A percentile compares a stretch with the other conserved stretches of the same genome.
phyloP scores from a whole-genome alignment of 2,888 invertebrate genomes.

The Plagiodera versicolora region DNA sequence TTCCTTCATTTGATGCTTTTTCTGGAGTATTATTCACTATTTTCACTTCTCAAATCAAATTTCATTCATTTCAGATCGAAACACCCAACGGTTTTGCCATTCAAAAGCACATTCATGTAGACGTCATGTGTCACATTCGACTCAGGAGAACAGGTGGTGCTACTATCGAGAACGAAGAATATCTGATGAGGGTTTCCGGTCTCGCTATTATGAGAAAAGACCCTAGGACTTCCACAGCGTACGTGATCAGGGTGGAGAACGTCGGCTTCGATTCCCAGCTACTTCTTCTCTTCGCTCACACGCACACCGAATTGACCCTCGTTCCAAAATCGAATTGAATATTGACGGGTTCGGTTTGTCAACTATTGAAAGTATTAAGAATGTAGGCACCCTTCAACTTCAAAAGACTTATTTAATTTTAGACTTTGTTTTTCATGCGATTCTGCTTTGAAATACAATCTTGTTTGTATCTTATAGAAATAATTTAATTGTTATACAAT shows the following conservation, averaged over 20 bases:
- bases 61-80: constrained; percentile 40
- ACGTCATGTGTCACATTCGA: constrained; percentile 69
- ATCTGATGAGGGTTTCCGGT: constrained; percentile 69
- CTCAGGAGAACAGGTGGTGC: constrained; percentile 63
- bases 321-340: constrained; percentile 52
- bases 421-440: background rate
- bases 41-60: background rate
- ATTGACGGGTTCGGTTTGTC: background rate
- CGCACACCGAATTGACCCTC: constrained; percentile 67
- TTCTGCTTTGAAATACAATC: background rate
- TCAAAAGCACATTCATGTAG: constrained; percentile 68
- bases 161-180: constrained; percentile 61
- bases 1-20: no score
- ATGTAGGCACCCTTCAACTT: background rate
- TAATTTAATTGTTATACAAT: constrained; percentile 14
- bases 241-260: constrained; percentile 64
- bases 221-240: constrained; percentile 59
- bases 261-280: constrained; percentile 71
- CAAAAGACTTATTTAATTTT: constrained; percentile 6
- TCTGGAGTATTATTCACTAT: no score
- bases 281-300: constrained; percentile 66
- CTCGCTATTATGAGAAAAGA: constrained; percentile 66
- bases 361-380: background rate
- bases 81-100: constrained; percentile 55
- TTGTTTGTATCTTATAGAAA: background rate